These are phyloP conservation scores for Apistogramma diplotaenia DNA, from an alignment of 2,113 vertebrate genomes.

Conservation along the genomic window DNA sequence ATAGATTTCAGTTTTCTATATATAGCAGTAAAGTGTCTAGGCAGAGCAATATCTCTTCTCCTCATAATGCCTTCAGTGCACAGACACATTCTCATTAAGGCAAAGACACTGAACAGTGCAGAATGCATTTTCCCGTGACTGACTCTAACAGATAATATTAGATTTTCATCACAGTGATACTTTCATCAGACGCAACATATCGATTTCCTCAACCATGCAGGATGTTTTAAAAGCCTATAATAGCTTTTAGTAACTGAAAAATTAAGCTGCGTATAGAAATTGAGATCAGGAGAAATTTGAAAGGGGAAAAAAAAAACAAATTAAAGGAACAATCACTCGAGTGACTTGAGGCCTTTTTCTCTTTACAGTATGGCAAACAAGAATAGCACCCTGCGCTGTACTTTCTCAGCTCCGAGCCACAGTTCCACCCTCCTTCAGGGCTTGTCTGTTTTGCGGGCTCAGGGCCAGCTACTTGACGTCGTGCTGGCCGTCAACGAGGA, in stretches of 20 bases:
- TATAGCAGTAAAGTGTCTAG: not conserved
- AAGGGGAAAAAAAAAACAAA: too few relatives aligned
- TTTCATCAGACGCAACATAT: not conserved
- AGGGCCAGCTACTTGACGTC: conserved; percentile 94
- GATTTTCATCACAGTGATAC: conserved; percentile 5
- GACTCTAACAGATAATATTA: conserved; percentile 11
- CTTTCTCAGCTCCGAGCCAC: conserved; percentile 93
- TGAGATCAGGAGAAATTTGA: not conserved
- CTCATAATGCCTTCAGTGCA: not conserved
- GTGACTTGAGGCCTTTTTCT: conserved; percentile 43
- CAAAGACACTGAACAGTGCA: not conserved
- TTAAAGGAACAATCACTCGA: not conserved
- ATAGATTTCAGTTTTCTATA: not conserved
- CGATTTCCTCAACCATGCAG: not conserved
- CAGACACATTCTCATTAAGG: not conserved
- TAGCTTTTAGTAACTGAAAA: not conserved
- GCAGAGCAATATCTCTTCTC: not conserved
- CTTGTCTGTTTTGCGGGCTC: conserved; percentile 86
- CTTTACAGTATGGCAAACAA: conserved; percentile 90
- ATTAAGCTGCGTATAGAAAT: not conserved
- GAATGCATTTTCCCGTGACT: not conserved
- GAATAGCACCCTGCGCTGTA: conserved; percentile 88
- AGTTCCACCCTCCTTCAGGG: conserved; percentile 91
- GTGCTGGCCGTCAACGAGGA: conserved; percentile 90
- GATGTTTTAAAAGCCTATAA: not conserved